These are phyloP conservation scores for Xenopus borealis DNA, from an alignment of 2,113 vertebrate genomes.

Conservation along the genomic window DNA sequence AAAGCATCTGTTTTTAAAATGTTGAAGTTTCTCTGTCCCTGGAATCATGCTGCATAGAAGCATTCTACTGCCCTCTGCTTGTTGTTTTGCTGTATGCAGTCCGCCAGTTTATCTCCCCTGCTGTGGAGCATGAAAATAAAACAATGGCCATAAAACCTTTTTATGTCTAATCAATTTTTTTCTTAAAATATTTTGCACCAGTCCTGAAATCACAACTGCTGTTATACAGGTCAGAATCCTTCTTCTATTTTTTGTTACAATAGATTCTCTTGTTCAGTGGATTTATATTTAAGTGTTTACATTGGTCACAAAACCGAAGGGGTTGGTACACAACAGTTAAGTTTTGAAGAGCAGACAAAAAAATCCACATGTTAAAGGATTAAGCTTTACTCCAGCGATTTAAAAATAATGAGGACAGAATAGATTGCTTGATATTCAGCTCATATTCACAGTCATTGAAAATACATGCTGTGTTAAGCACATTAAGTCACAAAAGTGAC, in stretches of 20 bases:
- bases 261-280: no score
- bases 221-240: no score
- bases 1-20: no score
- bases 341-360: slow-evolving; percentile 1
- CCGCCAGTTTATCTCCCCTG: not conserved
- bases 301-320: not conserved
- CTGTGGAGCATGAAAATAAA: not conserved
- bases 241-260: no score
- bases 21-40: no score
- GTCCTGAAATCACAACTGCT: no score
- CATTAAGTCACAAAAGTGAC: slow-evolving; percentile 45
- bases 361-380: slow-evolving; percentile 7
- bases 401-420: slow-evolving; percentile 39
- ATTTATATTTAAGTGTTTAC: not conserved
- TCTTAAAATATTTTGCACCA: no score
- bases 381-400: slow-evolving; percentile 20
- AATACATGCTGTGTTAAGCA: slow-evolving; percentile 46
- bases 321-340: not conserved
- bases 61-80: slow-evolving; percentile 61
- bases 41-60: not conserved
- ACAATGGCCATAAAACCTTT: not conserved
- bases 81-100: slow-evolving; percentile 8
- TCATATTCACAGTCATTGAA: slow-evolving; percentile 44
- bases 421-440: slow-evolving; percentile 40
- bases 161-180: no score